Conservation (phyloP, 2,113 vertebrate genomes). For the Nanorana parkeri region DNA sequence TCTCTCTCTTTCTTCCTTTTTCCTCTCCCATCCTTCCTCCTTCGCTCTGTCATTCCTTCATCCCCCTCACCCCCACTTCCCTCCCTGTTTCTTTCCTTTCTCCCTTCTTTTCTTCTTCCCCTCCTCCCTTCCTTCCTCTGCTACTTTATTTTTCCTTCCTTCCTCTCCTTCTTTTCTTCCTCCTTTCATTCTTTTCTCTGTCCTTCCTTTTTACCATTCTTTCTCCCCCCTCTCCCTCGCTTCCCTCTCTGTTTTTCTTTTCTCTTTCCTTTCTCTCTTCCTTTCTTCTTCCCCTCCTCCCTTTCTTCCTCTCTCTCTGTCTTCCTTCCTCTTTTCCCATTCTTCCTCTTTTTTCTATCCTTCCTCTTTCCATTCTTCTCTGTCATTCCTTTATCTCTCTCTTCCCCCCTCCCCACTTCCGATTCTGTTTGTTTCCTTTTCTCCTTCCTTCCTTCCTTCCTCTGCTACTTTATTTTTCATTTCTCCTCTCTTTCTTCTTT, state of each 20-base stretch:
- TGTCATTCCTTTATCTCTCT: too few species aligned
- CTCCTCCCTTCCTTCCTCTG: background rate
- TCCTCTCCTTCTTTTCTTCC: background rate
- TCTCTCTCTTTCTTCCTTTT: too few species aligned
- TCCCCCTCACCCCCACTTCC: background rate
- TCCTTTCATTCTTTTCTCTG: background rate
- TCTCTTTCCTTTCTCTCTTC: background rate
- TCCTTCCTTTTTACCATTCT: background rate
- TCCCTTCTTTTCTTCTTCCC: background rate
- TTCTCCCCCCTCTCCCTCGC: background rate
- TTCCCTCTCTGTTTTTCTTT: background rate
- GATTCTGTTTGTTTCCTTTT: background rate
- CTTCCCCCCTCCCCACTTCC: background rate
- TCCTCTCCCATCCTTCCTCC: background rate
- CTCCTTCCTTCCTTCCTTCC: background rate
- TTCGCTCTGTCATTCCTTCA: background rate
- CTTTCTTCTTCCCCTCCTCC: background rate
- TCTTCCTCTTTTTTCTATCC: background rate
- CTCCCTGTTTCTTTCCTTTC: background rate
- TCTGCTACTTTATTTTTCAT: background rate
- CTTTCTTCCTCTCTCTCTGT: background rate
- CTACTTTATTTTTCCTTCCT: background rate
- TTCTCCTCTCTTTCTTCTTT: background rate
- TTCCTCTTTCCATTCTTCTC: background rate
- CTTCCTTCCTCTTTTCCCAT: background rate